Base-by-base conservation (phyloP, 2,797 vertebrate genomes). In the Phoxinus dragarum region DNA sequence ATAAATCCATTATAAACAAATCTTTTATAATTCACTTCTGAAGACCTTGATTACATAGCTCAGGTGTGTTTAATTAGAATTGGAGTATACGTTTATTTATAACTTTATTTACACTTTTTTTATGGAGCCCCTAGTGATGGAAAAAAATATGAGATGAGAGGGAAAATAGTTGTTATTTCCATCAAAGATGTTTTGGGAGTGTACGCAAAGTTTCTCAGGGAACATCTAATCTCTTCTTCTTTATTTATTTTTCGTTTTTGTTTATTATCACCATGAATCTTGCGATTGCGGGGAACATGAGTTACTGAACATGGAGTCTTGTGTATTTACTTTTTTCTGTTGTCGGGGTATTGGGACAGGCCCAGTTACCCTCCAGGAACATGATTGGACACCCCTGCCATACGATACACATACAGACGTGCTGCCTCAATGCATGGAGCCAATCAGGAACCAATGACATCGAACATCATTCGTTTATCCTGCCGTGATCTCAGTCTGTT, bases 401-500 rank as follows among this genome's bases (percentile, higher is more conserved):
- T 19, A 19, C 0, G 3, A 67, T 67, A 38, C n/a, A 79, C 23
- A 79, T 23, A 21, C 38, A 78, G 59, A 78, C 38, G 16, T 44
- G 11, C 21, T 17, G 14, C 23, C 36, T 79, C 40, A 66, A 66
- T 10, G 19, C 42, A 80, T 8, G 10, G 19, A 19, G 19, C 27
- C 77, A 67, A 67, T 67, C 56, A 49, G 47, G 17, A 80, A 34
- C 27, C 27, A 27, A 19, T 67, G 61, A 49, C 42, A 80, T 0
- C 34, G 61, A 19, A 67, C 64, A 36, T 49, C 31, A 67, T 80
- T 80, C 11, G 68, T 23, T 68, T 80, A 52, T 21, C 61, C n/a
- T 49, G 19, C 54, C 36, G 27, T 59, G 23, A 61, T 61, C 23
- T 61, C 75, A 40, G n/a, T 80, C 42, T 67, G 42, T 49, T 67